Evolutionary conservation across 2,113 vertebrate genomes (phyloP), one percentile per base, ranked within the genome.

Genomic region (Cisticola juncidis): DNA sequence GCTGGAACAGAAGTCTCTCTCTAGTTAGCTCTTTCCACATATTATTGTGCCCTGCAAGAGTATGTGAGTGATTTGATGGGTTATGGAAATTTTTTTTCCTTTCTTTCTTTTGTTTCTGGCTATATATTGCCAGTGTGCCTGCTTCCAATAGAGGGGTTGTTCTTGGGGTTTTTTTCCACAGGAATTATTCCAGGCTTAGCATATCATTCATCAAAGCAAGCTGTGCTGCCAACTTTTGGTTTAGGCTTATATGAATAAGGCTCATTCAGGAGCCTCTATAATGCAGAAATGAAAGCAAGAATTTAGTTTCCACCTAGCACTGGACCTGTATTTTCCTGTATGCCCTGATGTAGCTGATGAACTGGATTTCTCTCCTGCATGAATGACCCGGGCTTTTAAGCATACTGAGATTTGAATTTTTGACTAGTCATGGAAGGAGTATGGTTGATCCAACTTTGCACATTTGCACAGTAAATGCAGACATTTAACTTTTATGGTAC

Each of bases 311-410:
- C 48, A 50, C 35, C 24, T 48, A 25, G 50, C 44, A 57, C 31
- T 29, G 26, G 24, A 33, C 18, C 5, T 79, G 9, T 56, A 35
- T 61, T 85, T 79, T 88, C 21, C 36, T 53, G 22, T 69, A 14
- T 79, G 45, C 54, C 5, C 42, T 86, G 56, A 62, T 44, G 28
- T 24, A 58, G 28, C 31, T 76, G 56, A 14, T 85, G 29, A 65
- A n/a, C 40, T 58, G 12, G 8, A 53, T 80, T 70, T 91, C 31
- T 58, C 22, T 93, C 26, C 14, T 76, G 21, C 10, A 22, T 4
- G 8, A 62, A 53, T 18, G 9, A 57, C 47, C 70, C 0, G 0
- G 19, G 16, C 42, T 66, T 83, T 71, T 58, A 58, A 80, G n/a
- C n/a, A 19, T 66, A 38, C 3, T 31, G 26, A 74, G 44, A 24